Percentiles rank a stretch among this genome's conserved stretches.
These are phyloP conservation scores for Tolypeutes matacus DNA, from an alignment of 2,797 vertebrate genomes.

Conservation along the genomic window DNA sequence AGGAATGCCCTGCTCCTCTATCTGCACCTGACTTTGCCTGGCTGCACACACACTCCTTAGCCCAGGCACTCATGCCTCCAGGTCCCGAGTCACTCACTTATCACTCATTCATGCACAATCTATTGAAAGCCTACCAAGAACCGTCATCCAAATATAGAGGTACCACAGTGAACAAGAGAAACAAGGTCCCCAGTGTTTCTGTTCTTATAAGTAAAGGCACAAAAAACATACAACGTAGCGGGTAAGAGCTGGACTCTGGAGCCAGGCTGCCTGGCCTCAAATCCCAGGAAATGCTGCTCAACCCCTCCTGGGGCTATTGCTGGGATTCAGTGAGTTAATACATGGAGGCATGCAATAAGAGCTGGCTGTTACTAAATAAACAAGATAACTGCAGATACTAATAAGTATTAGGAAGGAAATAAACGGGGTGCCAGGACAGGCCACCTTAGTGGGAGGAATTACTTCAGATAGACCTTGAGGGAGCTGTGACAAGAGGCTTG, in stretches of 20 bases:
- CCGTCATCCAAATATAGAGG: accelerated
- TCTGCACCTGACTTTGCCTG: no score
- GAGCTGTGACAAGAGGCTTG: background rate
- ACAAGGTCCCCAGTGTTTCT: background rate
- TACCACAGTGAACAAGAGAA: background rate
- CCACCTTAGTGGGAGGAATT: no score
- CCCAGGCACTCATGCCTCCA: background rate
- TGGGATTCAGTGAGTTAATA: background rate
- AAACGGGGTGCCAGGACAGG: background rate
- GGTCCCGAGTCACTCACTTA: background rate
- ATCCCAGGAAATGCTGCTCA: background rate
- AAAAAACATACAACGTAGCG: background rate
- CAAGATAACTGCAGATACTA: background rate
- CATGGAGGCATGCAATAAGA: background rate
- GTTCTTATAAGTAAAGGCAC: background rate
- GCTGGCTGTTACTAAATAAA: background rate
- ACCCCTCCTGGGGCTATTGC: background rate
- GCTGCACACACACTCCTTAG: background rate
- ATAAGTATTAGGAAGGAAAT: background rate
- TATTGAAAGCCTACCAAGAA: no score
- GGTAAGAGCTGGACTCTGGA: background rate
- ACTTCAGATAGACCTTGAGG: background rate
- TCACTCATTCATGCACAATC: background rate
- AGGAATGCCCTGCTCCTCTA: background rate
- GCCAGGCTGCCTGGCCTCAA: background rate